Evolutionary conservation across 2,797 vertebrate genomes (phyloP), one percentile per base, ranked within the genome.

Genomic region (Pagetopsis macropterus): DNA sequence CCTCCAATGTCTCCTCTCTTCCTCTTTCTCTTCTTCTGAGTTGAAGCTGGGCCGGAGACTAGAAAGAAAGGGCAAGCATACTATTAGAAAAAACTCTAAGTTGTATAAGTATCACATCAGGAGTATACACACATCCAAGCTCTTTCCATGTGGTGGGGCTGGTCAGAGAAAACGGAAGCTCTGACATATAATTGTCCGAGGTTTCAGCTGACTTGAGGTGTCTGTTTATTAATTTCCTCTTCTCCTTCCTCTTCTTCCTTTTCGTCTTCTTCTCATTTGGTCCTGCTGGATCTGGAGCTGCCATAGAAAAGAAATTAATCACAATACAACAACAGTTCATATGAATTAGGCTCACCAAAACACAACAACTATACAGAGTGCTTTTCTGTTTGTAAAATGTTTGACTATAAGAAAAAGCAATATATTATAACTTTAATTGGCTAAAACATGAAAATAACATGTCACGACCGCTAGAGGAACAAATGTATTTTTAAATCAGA

Each of bases 141-240:
- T 96, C 95, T 57, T 94, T 94, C 93, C 94, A 94, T 61, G 93
- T 90, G 68, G 95, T 89, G 44, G 94, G 84, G 83, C 90, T 92
- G 43, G 89, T 84, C 56, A 90, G 77, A 14, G 92, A 89, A 93
- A 98, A 96, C 0, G 96, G 96, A 72, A 96, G 94, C 87, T 97
- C 95, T 7, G 87, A 89, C 91, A 96, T 92, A 49, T 95, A 78
- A 70, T 51, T 84, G 45, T 85, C 73, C 0, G 68, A 52, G 0
- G 45, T 13, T 13, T 87, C 81, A 2, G 60, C 11, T 2, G 31
- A 62, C 46, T 85, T 83, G 3, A 79, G 64, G 16, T 79, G 85
- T 58, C 85, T 90, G 81, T 83, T 89, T 45, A 61, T 76, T 49
- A 70, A 1, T 56, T 85, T 91, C 61, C 50, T 84, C 66, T 50